Evolutionary conservation across 2,797 vertebrate species (phyloP).

Genomic region (Hoplostethus atlanticus): DNA sequence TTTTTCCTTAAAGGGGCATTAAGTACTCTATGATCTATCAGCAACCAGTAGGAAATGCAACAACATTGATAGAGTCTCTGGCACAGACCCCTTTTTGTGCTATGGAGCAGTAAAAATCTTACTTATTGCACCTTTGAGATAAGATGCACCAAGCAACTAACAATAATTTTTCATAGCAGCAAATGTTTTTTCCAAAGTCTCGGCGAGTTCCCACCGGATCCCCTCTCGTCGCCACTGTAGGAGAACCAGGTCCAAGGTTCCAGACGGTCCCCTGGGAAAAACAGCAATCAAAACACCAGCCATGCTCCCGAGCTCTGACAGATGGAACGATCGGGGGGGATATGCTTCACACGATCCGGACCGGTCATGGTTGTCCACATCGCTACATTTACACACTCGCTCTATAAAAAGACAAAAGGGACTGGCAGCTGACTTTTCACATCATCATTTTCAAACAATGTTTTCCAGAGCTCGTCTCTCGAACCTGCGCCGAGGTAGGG

Average conservation of each 20-base stretch:
- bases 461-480: conserved; percentile 17
- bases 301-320: conserved; percentile 36
- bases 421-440: conserved; percentile 14
- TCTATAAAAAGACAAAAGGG: conserved; percentile 13
- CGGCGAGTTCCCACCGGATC: background rate
- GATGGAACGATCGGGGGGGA: conserved; percentile 44
- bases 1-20: too few relatives aligned
- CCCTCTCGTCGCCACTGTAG: background rate
- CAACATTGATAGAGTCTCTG: too few relatives aligned
- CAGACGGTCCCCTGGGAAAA: conserved; percentile 24
- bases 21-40: too few relatives aligned
- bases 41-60: too few relatives aligned
- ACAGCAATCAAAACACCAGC: conserved; percentile 53
- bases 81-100: background rate
- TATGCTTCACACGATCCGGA: conserved; percentile 34
- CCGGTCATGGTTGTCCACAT: background rate
- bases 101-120: background rate
- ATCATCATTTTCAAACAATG: conserved; percentile 29
- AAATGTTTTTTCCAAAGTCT: conserved; percentile 5
- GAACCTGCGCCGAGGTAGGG: background rate
- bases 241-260: conserved; percentile 40
- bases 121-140: conserved; percentile 4
- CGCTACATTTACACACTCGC: background rate
- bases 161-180: background rate
- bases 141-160: background rate